Evolutionary conservation across 2,888 invertebrate species (phyloP), one percentile per base, ranked within the genome.

Genomic region (Athalia rosae): DNA sequence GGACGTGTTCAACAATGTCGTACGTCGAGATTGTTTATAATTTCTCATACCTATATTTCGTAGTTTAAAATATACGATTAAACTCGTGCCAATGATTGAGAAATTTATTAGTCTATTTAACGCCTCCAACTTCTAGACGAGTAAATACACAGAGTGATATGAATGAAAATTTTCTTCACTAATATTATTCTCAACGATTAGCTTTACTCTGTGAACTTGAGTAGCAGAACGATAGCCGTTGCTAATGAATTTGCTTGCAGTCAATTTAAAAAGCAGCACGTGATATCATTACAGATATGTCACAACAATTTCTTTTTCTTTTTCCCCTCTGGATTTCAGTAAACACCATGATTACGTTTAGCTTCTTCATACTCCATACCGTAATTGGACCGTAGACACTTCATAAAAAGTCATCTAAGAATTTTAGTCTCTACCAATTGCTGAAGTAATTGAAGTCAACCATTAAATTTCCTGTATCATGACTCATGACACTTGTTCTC

Each of bases 401-500:
- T 41, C 45, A 4, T n/a, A 7, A 11, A 58, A 15, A 43, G 13
- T 56, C 15, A 50, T 58, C 71, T 56, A 45, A 9, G n/a, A 71
- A 58, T 58, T 71, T 71, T n/a, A 9, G 9, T 50, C 4, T 48
- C 53, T 41, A 13, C 58, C 69, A 56, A 56, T 58, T 43, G 45
- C 13, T 53, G 4, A 53, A 11, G 15, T 8, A 6, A 58, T 41
- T 71, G 11, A 56, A 45, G 58, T 71, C 15, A 13, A 13, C 8
- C 56, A 9, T 43, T 43, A 15, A 58, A 71, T 71, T 71, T 45
- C 43, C 43, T 56, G 7, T n/a, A 58, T 43, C 58, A 71, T 71
- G 71, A 45, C 45, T 58, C 71, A 71, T 71, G 13, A 50, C 45
- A 8, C 28, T 71, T 71, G 9, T 58, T 71, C 15, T 13, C n/a